Evolutionary conservation across 2,888 invertebrate genomes (phyloP), one percentile per base, ranked within the genome.

Genomic region (Spilosoma lubricipeda): DNA sequence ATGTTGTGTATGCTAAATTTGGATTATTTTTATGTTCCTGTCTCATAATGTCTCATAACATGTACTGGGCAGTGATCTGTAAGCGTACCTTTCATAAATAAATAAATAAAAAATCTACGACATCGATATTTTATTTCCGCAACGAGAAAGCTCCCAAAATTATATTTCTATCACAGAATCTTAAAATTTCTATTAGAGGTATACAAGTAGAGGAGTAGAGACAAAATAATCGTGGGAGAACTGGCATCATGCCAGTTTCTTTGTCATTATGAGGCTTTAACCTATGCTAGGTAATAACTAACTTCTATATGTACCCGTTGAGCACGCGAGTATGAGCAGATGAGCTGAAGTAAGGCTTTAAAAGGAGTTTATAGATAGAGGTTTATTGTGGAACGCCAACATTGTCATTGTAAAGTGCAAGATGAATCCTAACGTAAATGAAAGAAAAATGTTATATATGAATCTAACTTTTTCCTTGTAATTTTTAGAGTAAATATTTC

Each of bases 251-350:
- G 75, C 75, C 75, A 74, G 20, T 11, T 48, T 20, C 56, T 68
- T 71, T 70, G 48, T 72, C 75, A 70, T 75, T 72, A 75, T 65
- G 33, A 30, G 48, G 70, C 65, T 69, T 39, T 64, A 66, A 72
- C 66, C 70, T 65, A 1, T 11, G 70, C 39, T 68, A 71, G 71
- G 75, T 72, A 72, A 59, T 69, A 72, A 30, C 30, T 69, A n/a
- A n/a, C n/a, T n/a, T n/a, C n/a, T 63, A 18, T 63, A 30, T 30
- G 63, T 13, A 5, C 3, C 18, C 2, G 18, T 18, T 63, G 15
- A 30, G 30, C 4, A 63, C 7, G 5, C 18, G 18, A n/a, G 9
- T 52, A 23, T 56, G 52, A n/a, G n/a, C n/a, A n/a, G n/a, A n/a
- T n/a, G n/a, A n/a, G 18, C 18, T 18, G 18, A 2, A 63, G n/a